Evolutionary conservation across 1,140 invertebrate species (phyloP), one percentile per base, ranked within the genome.

Genomic region (Vanessa tameamea): DNA sequence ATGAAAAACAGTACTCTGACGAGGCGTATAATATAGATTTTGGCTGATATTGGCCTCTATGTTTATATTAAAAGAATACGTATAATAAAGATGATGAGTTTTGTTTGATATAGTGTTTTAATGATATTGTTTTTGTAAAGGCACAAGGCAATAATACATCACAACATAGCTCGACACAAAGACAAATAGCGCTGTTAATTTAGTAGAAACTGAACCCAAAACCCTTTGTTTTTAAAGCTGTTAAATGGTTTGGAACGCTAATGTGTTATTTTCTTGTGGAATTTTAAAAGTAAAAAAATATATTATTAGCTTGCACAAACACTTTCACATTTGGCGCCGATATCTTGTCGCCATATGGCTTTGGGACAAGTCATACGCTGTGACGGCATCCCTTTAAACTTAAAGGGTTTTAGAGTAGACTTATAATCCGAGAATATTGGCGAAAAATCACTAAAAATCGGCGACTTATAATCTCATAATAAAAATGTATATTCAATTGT

Each of bases 141-240:
- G 26, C 26, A 31, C 3, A 31, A 31, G 26, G 26, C 26, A 31
- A 31, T 31, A 31, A 31, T 31, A 31, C 26, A 31, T 31, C 26
- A 31, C 1, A 31, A 31, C 26, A 51, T 51, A 51, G 11, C 13
- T 15, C 14, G 6, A 51, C n/a, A 14, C 48, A 15, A 43, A 26
- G 16, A 15, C 31, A 37, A 15, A 61, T 15, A 59, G 14, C 8
- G 26, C 3, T 61, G 31, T 37, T 11, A 31, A 15, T 31, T 15
- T 43, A 37, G 57, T 59, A 13, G 15, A 61, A 43, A 15, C 4
- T 8, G 15, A 69, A 3, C 68, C 20, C 57, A 26, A 69, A 79
- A 73, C 77, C 78, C 81, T 80, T 86, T 87, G 80, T 84, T 87
- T 86, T 79, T 76, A 71, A 69, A 70, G 70, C 57, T 74, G 65